Evolutionary conservation across 2,888 invertebrate genomes (phyloP).

Genomic region (Cerceris rybyensis): DNA sequence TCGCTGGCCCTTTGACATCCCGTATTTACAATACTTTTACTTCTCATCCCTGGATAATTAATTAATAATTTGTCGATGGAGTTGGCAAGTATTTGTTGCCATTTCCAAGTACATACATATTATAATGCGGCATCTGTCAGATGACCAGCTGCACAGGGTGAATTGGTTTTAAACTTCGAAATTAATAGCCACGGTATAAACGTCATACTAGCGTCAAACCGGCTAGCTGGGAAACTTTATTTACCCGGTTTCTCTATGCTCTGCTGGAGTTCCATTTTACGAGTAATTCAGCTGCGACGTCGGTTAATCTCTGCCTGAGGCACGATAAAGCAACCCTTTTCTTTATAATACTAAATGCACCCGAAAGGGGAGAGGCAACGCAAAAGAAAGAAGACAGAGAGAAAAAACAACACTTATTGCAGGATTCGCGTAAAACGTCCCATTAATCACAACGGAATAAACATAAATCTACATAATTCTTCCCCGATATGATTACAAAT

Average conservation of each 20-base stretch:
- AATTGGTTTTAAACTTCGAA: constrained; percentile 54
- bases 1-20: background rate
- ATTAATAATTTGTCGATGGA: constrained; percentile 46
- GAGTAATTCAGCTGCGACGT: constrained; percentile 59
- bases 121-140: constrained; percentile 49
- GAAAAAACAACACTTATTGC: no score
- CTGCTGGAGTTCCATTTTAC: constrained; percentile 56
- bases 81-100: constrained; percentile 41
- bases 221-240: constrained; percentile 68
- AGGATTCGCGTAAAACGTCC: no score
- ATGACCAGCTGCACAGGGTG: constrained; percentile 44
- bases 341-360: constrained; percentile 18
- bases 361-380: background rate
- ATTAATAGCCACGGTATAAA: constrained; percentile 68
- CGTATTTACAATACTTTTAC: constrained; percentile 18
- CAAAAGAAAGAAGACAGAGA: no score
- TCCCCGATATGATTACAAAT: no score
- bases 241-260: constrained; percentile 60
- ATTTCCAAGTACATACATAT: constrained; percentile 42
- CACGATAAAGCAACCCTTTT: constrained; percentile 26
- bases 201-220: constrained; percentile 62
- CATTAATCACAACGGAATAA: no score
- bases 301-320: constrained; percentile 41
- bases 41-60: constrained; percentile 39
- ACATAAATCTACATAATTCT: no score